A percentile compares a stretch with the other conserved stretches of the same genome.
These are phyloP conservation scores for Prorops nasuta DNA, from an alignment of 1,140 invertebrate genomes.

Conservation along the genomic window DNA sequence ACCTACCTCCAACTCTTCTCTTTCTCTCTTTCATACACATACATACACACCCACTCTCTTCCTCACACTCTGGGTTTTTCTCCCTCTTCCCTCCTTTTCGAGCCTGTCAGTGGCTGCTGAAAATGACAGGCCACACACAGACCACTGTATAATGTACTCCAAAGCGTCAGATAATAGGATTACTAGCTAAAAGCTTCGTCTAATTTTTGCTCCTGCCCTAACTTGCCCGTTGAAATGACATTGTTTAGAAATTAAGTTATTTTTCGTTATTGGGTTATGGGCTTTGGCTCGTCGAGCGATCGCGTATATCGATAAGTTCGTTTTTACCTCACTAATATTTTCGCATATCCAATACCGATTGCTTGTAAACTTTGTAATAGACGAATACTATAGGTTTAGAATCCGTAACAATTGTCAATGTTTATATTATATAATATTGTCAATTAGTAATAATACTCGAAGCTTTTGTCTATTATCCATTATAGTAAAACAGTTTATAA, in stretches of 20 bases:
- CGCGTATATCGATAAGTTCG: slow-evolving; percentile 20
- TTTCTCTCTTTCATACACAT: slow-evolving; percentile 6
- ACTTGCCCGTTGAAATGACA: slow-evolving; percentile 26
- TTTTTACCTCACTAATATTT: too few relatives aligned
- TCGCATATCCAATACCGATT: too few relatives aligned
- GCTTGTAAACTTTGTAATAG: too few relatives aligned
- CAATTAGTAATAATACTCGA: too few relatives aligned
- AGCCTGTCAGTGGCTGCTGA: slow-evolving; percentile 24
- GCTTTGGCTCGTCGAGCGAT: slow-evolving; percentile 18
- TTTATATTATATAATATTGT: too few relatives aligned
- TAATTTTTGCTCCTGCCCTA: slow-evolving; percentile 33
- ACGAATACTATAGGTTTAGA: too few relatives aligned
- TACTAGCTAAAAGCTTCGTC: slow-evolving; percentile 45
- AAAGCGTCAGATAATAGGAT: slow-evolving; percentile 44
- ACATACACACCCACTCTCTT: neutral
- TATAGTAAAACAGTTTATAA: too few relatives aligned
- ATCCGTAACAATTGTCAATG: too few relatives aligned
- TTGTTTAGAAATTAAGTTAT: slow-evolving; percentile 47
- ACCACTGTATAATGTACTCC: slow-evolving; percentile 38
- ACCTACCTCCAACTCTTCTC: neutral
- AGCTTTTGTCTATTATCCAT: too few relatives aligned
- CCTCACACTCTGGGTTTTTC: neutral
- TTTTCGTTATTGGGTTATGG: slow-evolving; percentile 31
- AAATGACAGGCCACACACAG: slow-evolving; percentile 43
- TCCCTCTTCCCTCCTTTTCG: slow-evolving; percentile 1